Evolutionary conservation across 2,113 vertebrate genomes (phyloP).

Genomic region (Myiopsitta monachus): DNA sequence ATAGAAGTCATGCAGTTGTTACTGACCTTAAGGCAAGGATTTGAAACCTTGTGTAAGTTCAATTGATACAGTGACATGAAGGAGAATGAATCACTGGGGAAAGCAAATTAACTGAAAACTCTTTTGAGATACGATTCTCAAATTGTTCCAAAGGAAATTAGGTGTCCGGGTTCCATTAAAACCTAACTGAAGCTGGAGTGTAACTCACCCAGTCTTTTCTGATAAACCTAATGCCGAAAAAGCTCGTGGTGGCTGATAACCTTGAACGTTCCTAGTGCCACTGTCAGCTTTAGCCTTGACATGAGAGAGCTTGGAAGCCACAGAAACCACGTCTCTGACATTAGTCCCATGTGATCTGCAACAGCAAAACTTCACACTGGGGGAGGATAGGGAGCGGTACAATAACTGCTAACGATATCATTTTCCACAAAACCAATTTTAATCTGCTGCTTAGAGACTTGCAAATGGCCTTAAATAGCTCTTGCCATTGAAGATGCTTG

Average conservation of each 20-base stretch:
- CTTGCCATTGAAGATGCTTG: background rate
- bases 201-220: background rate
- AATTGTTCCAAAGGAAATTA: background rate
- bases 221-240: background rate
- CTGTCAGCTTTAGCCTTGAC: background rate
- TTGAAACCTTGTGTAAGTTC: background rate
- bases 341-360: background rate
- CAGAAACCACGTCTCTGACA: background rate
- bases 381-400: background rate
- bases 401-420: background rate
- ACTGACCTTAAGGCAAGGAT: background rate
- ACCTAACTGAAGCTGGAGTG: background rate
- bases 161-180: background rate
- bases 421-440: constrained; percentile 1
- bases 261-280: background rate
- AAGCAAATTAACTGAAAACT: background rate
- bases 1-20: background rate
- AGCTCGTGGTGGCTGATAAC: background rate
- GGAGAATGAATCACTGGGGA: background rate
- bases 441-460: background rate
- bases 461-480: background rate
- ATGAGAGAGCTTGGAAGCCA: background rate
- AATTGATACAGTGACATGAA: background rate
- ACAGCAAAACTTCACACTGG: background rate
- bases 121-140: background rate